A percentile compares a stretch with the other conserved stretches of the same genome.
phyloP scores from a whole-genome alignment of 2,113 vertebrate species.

The Ciconia stormi region DNA sequence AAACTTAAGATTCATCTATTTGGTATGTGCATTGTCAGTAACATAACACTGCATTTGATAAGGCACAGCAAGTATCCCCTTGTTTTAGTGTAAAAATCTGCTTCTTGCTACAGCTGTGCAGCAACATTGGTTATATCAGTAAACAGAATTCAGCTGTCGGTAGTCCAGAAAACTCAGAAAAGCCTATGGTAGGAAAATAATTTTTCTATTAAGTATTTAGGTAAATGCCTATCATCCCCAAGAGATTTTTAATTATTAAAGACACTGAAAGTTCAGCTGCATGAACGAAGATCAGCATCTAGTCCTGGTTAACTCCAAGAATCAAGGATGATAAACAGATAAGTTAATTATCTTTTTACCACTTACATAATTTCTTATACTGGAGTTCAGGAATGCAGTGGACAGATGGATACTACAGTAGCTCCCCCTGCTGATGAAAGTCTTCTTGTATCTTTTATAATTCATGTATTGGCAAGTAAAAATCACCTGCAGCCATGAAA shows the following conservation, averaged over 20 bases:
- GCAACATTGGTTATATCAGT: neutral
- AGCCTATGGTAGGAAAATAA: neutral
- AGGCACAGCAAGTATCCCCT: neutral
- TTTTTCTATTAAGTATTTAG: neutral
- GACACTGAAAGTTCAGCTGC: constrained; percentile 36
- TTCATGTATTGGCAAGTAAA: accelerated
- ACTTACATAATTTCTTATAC: neutral
- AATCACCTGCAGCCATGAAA: neutral
- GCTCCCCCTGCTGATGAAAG: constrained; percentile 68
- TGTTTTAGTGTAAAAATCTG: neutral
- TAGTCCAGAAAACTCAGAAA: neutral
- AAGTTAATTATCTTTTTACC: neutral
- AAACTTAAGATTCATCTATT: neutral
- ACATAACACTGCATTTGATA: neutral
- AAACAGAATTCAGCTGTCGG: neutral
- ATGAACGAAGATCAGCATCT: neutral
- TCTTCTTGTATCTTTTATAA: neutral
- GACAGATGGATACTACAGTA: neutral
- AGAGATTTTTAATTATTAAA: constrained; percentile 51
- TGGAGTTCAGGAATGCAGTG: neutral
- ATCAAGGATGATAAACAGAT: neutral
- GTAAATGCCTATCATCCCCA: neutral
- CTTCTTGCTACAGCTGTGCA: neutral
- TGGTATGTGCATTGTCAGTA: neutral
- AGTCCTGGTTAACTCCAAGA: neutral